A percentile compares a stretch with the other conserved stretches of the same genome.
phyloP scores from a whole-genome alignment of 1,140 invertebrate genomes.

The Drosophila auraria region DNA sequence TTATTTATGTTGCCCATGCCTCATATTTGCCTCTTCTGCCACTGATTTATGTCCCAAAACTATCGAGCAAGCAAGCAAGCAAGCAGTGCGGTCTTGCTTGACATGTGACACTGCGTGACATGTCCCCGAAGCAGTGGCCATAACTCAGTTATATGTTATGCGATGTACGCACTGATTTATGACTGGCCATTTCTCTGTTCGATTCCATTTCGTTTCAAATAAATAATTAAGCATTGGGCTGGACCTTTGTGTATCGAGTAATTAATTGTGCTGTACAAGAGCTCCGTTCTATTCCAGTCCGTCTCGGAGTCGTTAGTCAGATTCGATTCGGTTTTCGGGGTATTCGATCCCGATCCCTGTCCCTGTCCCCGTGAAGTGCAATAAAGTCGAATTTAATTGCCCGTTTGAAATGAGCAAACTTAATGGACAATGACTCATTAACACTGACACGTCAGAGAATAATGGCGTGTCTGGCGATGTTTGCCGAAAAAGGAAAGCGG shows the following conservation, averaged over 20 bases:
- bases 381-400: constrained; percentile 84
- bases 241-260: neutral
- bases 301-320: constrained; percentile 25
- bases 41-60: constrained; percentile 67
- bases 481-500: constrained; percentile 61
- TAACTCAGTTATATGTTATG: constrained; percentile 14
- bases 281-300: constrained; percentile 3
- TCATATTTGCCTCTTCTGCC: constrained; percentile 59
- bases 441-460: constrained; percentile 82
- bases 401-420: constrained; percentile 83
- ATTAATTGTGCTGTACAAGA: constrained; percentile 4
- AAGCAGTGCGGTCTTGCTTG: constrained; percentile 14
- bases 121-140: constrained; percentile 30
- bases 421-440: constrained; percentile 84
- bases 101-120: constrained; percentile 68
- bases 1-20: constrained; percentile 80
- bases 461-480: constrained; percentile 77
- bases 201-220: constrained; percentile 1
- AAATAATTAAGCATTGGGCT: constrained; percentile 12
- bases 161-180: constrained; percentile 33
- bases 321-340: constrained; percentile 39
- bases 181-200: constrained; percentile 6
- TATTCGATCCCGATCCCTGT: constrained; percentile 16
- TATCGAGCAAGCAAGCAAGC: constrained; percentile 1
- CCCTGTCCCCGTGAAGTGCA: constrained; percentile 56